A percentile compares a stretch with the other conserved stretches of the same genome.
phyloP scores from a whole-genome alignment of 2,113 vertebrate genomes.

The Hyperopisus bebe region DNA sequence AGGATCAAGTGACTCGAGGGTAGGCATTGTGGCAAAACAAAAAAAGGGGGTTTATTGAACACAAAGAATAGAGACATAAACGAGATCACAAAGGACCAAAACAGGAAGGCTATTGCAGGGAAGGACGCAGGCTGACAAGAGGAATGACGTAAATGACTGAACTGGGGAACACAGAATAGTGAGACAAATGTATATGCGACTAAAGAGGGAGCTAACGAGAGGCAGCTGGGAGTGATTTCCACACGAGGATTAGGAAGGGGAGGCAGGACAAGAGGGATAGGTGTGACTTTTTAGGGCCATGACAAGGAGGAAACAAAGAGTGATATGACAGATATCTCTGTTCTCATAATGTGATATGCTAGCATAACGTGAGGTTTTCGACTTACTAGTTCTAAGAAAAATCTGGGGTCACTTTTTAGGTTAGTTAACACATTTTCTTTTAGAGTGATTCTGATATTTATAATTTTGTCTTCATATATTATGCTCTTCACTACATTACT shows the following conservation, averaged over 20 bases:
- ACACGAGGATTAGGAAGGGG: neutral
- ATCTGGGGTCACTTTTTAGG: neutral
- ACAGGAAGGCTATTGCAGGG: neutral
- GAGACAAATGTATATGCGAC: neutral
- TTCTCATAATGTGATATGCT: neutral
- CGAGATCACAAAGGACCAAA: neutral
- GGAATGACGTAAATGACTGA: neutral
- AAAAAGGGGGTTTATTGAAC: neutral
- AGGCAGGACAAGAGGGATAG: neutral
- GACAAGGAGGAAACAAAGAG: neutral
- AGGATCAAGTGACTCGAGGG: neutral
- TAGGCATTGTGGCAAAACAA: neutral
- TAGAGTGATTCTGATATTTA: neutral
- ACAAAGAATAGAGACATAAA: neutral
- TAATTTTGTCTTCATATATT: neutral
- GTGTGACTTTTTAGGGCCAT: neutral
- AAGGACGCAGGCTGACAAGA: neutral
- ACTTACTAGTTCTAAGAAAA: neutral
- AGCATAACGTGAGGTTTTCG: neutral
- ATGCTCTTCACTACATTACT: neutral
- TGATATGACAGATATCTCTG: neutral
- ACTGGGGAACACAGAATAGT: neutral
- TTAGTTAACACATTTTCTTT: neutral
- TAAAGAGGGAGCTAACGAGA: neutral
- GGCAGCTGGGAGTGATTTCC: neutral